Percentiles rank a stretch among this genome's conserved stretches.
These are phyloP conservation scores for Nycticebus coucang DNA, from an alignment of 2,113 vertebrate genomes.

Conservation along the genomic window DNA sequence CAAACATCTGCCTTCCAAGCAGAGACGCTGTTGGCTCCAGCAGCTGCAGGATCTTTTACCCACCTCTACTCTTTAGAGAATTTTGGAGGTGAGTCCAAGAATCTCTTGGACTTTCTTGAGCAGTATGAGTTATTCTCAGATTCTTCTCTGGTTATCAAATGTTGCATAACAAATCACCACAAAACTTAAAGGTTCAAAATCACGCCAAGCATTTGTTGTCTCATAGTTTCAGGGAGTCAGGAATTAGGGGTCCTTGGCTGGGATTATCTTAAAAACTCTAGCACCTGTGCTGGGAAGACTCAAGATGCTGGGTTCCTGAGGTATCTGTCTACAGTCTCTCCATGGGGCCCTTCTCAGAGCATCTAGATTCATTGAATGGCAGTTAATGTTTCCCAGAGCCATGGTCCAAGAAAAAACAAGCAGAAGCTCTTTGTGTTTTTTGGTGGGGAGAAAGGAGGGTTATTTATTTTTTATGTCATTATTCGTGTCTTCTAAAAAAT, in stretches of 20 bases:
- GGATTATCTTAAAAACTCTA: background rate
- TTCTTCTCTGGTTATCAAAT: background rate
- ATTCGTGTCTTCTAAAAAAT: too few relatives aligned
- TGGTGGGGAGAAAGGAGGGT: too few relatives aligned
- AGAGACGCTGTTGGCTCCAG: too few relatives aligned
- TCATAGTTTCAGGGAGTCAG: background rate
- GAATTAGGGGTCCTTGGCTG: background rate
- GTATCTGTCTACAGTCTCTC: background rate
- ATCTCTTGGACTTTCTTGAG: background rate
- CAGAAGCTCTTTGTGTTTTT: background rate
- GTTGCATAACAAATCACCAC: background rate
- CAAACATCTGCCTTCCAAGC: background rate
- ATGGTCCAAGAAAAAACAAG: background rate
- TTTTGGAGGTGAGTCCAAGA: background rate
- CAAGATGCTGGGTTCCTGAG: background rate
- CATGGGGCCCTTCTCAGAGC: background rate
- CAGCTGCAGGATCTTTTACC: background rate
- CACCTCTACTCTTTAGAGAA: background rate
- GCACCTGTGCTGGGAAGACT: background rate
- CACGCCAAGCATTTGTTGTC: background rate
- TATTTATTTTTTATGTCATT: too few relatives aligned
- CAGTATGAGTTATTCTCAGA: background rate
- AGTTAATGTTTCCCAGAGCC: background rate
- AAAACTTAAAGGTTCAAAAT: background rate
- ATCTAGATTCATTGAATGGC: background rate